Base-by-base conservation (phyloP, 1,140 invertebrate species). In the Calliphora vicina region DNA sequence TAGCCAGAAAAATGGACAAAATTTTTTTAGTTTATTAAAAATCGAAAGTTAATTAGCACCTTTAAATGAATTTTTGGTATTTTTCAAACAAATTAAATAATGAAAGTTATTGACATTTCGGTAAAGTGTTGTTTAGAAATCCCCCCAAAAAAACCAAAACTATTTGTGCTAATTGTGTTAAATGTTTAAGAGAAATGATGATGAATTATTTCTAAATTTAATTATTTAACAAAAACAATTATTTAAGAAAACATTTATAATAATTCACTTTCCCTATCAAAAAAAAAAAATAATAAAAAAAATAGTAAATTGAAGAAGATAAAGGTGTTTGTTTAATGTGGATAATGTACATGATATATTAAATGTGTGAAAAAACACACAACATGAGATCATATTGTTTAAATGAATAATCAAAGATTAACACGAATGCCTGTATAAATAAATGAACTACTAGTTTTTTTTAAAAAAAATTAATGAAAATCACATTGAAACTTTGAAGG, bases 211-310 rank as follows among this genome's bases (percentile, higher is more conserved):
- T 23, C 13, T 6, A 61, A n/a, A 61, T 61, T 17, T 61, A 61
- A 6, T 43, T 23, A 8, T 67, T 67, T 23, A 23, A 67, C 61
- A 67, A 67, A 20, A 67, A 25, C 1, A 67, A 50, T 50, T n/a
- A 17, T 50, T 50, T 17, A 50, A 50, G 17, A 50, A 50, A 50
- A 50, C n/a, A n/a, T n/a, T n/a, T n/a, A n/a, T 50, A 50, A 4
- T 50, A 50, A 50, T 67, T 67, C 23, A 67, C 61, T 67, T 67
- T 67, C 61, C 61, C 61, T 67, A 67, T 67, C 20, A 25, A 67
- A 67, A 50, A 67, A 4, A 23, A 6, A 67, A 67, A n/a, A n/a
- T n/a, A n/a, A n/a, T n/a, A n/a, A n/a, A n/a, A n/a, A n/a, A n/a
- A n/a, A n/a, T n/a, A 17, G 13, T 67, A 67, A 67, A 67, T 67